These are phyloP conservation scores for Burhinus bistriatus DNA, from an alignment of 2,113 vertebrate species.

Conservation along the genomic window DNA sequence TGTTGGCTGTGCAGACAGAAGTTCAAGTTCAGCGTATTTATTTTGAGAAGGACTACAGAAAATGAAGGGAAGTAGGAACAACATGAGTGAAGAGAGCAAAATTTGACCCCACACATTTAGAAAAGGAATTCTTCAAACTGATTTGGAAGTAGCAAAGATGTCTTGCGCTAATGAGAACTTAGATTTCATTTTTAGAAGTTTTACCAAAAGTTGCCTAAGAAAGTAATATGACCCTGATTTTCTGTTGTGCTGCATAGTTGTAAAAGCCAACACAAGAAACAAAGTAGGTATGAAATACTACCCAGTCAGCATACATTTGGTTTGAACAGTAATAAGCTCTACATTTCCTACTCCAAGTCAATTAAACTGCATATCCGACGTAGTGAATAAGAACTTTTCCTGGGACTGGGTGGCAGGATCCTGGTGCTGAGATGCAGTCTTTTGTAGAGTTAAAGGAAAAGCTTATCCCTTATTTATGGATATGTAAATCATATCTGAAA, in stretches of 20 bases:
- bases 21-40: slow-evolving; percentile 4
- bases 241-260: background rate
- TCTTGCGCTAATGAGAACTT: background rate
- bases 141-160: background rate
- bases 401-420: background rate
- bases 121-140: background rate
- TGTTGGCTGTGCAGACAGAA: background rate
- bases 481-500: background rate
- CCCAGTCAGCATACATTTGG: background rate
- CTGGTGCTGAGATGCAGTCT: background rate
- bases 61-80: background rate
- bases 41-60: slow-evolving; percentile 24
- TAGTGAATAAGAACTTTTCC: background rate
- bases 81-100: background rate
- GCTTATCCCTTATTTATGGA: background rate
- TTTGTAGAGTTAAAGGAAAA: background rate
- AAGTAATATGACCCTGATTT: background rate
- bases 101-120: background rate
- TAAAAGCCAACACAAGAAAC: background rate
- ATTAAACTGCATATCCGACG: background rate
- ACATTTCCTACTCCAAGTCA: background rate
- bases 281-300: background rate
- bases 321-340: background rate
- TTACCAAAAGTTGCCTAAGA: background rate
- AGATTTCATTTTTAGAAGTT: background rate